Percentiles rank a stretch among this genome's conserved stretches.
phyloP scores from a whole-genome alignment of 2,888 invertebrate genomes.

The Mesochorus sp. region DNA sequence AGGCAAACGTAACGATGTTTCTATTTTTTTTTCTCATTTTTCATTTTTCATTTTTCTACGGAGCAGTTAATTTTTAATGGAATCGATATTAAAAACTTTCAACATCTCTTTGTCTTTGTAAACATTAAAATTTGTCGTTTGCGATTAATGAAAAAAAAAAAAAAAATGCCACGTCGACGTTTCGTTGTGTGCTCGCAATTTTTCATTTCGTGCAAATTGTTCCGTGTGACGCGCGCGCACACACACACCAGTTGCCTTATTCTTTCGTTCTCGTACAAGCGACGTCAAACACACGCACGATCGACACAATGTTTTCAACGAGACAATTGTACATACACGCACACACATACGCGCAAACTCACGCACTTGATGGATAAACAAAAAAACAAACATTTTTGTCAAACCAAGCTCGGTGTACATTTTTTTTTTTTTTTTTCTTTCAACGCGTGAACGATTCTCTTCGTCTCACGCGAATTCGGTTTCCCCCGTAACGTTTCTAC shows the following conservation, averaged over 20 bases:
- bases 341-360: neutral
- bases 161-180: neutral
- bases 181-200: neutral
- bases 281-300: neutral
- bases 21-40: too few relatives aligned
- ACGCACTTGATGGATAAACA: neutral
- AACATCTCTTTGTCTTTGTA: neutral
- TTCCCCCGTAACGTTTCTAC: neutral
- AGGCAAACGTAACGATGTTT: too few relatives aligned
- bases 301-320: too few relatives aligned
- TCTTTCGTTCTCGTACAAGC: neutral
- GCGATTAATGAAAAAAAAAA: too few relatives aligned
- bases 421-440: neutral
- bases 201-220: neutral
- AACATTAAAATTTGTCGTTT: neutral
- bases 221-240: constrained; percentile 4
- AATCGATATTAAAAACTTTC: too few relatives aligned
- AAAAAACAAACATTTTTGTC: too few relatives aligned
- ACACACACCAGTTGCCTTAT: constrained; percentile 4
- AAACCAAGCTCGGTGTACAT: neutral
- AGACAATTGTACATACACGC: too few relatives aligned
- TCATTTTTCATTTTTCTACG: too few relatives aligned
- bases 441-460: neutral
- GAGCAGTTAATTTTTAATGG: neutral
- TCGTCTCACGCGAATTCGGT: too few relatives aligned